Evolutionary conservation across 2,797 vertebrate species (phyloP).

Genomic region (Gallinago solitaria): DNA sequence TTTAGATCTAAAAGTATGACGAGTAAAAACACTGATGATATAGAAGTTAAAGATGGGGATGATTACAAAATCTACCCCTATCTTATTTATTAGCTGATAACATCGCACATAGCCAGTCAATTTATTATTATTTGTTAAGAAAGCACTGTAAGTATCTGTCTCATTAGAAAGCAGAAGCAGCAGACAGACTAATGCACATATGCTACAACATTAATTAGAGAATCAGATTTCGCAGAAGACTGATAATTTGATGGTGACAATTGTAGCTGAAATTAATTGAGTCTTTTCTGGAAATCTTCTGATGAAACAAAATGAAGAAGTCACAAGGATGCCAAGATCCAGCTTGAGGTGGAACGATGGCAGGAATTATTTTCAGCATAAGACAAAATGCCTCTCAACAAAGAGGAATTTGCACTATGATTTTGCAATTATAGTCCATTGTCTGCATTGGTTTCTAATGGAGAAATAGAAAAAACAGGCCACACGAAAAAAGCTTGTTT

Average conservation of each 20-base stretch:
- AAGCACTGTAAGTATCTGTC: slow-evolving; percentile 62
- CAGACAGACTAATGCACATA: slow-evolving; percentile 71
- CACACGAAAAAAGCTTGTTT: slow-evolving; percentile 13
- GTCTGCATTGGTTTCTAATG: slow-evolving; percentile 12
- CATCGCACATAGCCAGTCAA: slow-evolving; percentile 10
- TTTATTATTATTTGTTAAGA: slow-evolving; percentile 66
- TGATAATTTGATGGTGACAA: slow-evolving; percentile 71
- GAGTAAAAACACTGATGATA: not conserved
- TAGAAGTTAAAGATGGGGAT: slow-evolving; percentile 14
- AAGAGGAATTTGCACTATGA: slow-evolving; percentile 30
- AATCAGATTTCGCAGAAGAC: slow-evolving; percentile 64
- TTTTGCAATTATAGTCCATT: slow-evolving; percentile 65
- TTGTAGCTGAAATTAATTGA: slow-evolving; percentile 61
- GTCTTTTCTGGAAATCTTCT: slow-evolving; percentile 30
- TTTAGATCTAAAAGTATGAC: slow-evolving; percentile 8
- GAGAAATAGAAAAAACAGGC: slow-evolving; percentile 27
- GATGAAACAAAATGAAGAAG: slow-evolving; percentile 36
- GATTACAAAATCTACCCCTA: slow-evolving; percentile 32
- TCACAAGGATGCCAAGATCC: not conserved
- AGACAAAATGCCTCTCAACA: slow-evolving; percentile 32
- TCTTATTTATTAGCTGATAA: slow-evolving; percentile 61
- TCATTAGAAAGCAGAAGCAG: slow-evolving; percentile 68
- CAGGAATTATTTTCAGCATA: slow-evolving; percentile 10
- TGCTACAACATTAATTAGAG: slow-evolving; percentile 74
- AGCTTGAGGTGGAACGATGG: not conserved